Conservation (phyloP, 2,888 invertebrate species). For the Ellobium chinense region DNA sequence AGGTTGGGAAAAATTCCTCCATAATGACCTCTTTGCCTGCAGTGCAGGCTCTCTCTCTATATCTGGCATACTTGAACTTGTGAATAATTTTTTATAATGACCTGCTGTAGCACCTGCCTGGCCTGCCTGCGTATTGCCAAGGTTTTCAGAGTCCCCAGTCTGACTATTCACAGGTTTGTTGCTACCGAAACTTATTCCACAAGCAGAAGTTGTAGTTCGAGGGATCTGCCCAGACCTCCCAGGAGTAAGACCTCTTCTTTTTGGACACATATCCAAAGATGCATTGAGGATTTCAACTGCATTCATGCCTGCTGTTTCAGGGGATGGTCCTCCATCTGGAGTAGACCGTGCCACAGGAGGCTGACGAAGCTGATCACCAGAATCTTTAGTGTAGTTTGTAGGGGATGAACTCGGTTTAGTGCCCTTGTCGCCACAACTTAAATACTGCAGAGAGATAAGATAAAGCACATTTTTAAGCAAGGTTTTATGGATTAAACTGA, state of each 20-base stretch:
- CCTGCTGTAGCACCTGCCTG: not conserved
- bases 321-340: slow-evolving; percentile 1
- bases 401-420: not conserved
- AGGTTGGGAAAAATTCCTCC: not conserved
- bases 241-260: slow-evolving; percentile 3
- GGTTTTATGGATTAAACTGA: too few relatives aligned
- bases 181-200: slow-evolving; percentile 16
- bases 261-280: slow-evolving; percentile 19
- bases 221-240: not conserved
- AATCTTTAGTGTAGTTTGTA: slow-evolving; percentile 5
- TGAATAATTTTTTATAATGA: not conserved
- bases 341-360: not conserved
- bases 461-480: too few relatives aligned
- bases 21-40: not conserved
- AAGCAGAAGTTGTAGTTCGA: not conserved
- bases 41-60: not conserved
- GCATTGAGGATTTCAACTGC: slow-evolving; percentile 5
- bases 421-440: not conserved
- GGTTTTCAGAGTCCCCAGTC: not conserved
- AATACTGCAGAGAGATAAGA: not conserved
- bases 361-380: not conserved
- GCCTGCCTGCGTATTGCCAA: not conserved
- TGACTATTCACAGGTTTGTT: not conserved
- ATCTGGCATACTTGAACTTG: not conserved
- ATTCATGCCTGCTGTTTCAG: slow-evolving; percentile 5